These are phyloP conservation scores for Stenodera caucasica DNA, from an alignment of 2,888 invertebrate species.

Conservation along the genomic window DNA sequence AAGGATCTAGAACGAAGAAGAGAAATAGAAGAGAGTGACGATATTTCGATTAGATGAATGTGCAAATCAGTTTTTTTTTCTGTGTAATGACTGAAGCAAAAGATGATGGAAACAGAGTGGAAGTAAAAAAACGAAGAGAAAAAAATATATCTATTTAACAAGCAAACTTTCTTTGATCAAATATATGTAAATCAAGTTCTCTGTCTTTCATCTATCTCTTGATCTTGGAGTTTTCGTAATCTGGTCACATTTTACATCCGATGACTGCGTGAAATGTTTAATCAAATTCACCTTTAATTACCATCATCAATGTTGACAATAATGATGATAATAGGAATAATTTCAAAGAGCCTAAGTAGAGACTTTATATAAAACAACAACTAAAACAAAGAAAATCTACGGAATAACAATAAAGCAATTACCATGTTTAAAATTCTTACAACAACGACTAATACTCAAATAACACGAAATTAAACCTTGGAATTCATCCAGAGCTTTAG, in stretches of 20 bases:
- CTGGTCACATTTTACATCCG: conserved; percentile 22
- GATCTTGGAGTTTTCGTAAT: conserved; percentile 21
- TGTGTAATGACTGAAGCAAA: conserved; percentile 42
- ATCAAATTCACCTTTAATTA: conserved; percentile 25
- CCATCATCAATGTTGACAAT: neutral
- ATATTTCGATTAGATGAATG: conserved; percentile 46
- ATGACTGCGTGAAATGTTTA: conserved; percentile 20
- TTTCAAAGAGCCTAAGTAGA: neutral
- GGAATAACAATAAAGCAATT: conserved; percentile 5
- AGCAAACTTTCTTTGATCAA: conserved; percentile 51
- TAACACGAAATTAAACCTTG: neutral
- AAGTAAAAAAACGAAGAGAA: conserved; percentile 41
- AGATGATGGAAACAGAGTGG: conserved; percentile 46
- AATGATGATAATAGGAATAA: neutral
- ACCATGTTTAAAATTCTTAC: neutral
- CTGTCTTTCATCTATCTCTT: conserved; percentile 14
- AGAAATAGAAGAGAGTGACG: conserved; percentile 23
- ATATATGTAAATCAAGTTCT: conserved; percentile 47
- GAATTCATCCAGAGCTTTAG: no score
- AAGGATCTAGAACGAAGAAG: conserved; percentile 12
- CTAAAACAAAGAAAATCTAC: neutral
- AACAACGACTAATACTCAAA: neutral
- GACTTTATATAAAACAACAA: neutral
- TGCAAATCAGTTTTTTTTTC: conserved; percentile 4
- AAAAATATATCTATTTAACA: conserved; percentile 45